Percentiles rank a stretch among this genome's conserved stretches.
phyloP scores from a whole-genome alignment of 2,113 vertebrate genomes.

The Nannospalax galili region DNA sequence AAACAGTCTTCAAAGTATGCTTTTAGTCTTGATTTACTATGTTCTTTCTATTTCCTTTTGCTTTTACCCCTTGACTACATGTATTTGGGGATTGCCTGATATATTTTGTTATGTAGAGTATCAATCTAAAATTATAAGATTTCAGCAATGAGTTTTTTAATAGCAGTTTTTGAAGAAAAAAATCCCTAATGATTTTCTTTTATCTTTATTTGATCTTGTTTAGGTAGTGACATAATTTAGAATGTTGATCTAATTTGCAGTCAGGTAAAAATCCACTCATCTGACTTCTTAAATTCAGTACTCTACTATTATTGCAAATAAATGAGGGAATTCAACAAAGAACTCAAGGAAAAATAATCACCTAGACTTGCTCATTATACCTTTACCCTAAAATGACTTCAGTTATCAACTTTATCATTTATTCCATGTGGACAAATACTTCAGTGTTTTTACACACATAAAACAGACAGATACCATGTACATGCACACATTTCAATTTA shows the following conservation, averaged over 20 bases:
- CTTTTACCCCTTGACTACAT: neutral
- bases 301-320: neutral
- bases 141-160: neutral
- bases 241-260: neutral
- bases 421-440: neutral
- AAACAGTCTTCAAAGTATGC: neutral
- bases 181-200: neutral
- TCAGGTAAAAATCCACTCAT: neutral
- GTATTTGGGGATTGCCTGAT: neutral
- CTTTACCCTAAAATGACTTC: neutral
- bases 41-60: neutral
- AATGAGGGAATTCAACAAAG: conserved; percentile 21
- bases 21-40: neutral
- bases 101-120: neutral
- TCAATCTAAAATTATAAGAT: neutral
- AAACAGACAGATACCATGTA: neutral
- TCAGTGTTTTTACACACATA: neutral
- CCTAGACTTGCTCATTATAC: conserved; percentile 22
- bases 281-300: neutral
- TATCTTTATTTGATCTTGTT: conserved; percentile 13
- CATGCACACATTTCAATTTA: conserved; percentile 27
- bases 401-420: neutral
- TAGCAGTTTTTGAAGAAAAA: conserved; percentile 1
- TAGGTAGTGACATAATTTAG: neutral
- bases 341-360: neutral